Evolutionary conservation across 2,113 vertebrate genomes (phyloP).

Genomic region (Semnornis frantzii): DNA sequence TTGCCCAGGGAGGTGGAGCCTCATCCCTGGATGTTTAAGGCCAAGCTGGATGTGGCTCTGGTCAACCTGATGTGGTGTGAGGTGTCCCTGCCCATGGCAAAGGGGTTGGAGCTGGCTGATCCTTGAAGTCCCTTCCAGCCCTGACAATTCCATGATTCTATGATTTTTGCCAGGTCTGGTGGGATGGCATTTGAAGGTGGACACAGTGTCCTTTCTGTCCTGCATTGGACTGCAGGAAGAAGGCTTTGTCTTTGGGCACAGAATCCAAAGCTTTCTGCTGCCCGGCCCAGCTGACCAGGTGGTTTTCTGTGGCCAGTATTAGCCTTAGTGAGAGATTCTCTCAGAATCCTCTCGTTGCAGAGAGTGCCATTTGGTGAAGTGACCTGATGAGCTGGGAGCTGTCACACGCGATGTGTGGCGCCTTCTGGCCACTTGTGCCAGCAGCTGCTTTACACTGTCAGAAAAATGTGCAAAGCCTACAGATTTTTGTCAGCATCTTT

Average conservation of each 20-base stretch:
- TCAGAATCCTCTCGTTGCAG: not conserved
- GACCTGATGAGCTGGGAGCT: not conserved
- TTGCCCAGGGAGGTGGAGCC: too few species aligned
- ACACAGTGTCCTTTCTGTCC: not conserved
- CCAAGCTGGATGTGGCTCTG: too few species aligned
- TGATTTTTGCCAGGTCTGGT: not conserved
- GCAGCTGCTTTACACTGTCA: not conserved
- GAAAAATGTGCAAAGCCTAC: not conserved
- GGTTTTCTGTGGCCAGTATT: not conserved
- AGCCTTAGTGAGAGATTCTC: not conserved
- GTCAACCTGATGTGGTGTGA: too few species aligned
- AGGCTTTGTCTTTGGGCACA: not conserved
- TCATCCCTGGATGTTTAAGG: too few species aligned
- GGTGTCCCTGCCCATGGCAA: too few species aligned
- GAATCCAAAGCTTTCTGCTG: not conserved
- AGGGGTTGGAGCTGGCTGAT: too few species aligned
- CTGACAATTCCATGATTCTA: too few species aligned
- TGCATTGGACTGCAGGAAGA: not conserved
- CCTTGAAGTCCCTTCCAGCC: too few species aligned
- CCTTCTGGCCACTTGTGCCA: not conserved
- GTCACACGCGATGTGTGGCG: not conserved
- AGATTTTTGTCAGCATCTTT: not conserved
- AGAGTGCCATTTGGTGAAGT: not conserved
- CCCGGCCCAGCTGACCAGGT: not conserved
- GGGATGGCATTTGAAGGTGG: not conserved